Evolutionary conservation across 1,140 invertebrate species (phyloP).

Genomic region (Aporrectodea caliginosa): DNA sequence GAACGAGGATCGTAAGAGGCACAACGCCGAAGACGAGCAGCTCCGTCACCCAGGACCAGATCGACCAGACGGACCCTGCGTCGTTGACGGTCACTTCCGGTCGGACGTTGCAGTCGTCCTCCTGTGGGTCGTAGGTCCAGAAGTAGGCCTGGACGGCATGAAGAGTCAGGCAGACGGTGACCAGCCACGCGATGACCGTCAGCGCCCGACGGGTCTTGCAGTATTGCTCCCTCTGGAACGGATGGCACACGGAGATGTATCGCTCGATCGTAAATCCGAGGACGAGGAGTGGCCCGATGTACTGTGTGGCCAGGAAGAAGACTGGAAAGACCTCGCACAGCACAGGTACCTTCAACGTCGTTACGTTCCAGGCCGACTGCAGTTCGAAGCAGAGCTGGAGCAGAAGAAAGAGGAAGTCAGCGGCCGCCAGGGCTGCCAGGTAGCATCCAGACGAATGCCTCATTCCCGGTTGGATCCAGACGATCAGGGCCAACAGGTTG

Average conservation of each 20-base stretch:
- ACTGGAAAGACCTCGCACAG: slow-evolving; percentile 43
- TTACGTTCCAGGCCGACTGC: slow-evolving; percentile 21
- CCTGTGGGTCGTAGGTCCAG: slow-evolving; percentile 41
- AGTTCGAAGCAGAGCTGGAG: slow-evolving; percentile 27
- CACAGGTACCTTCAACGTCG: slow-evolving; percentile 34
- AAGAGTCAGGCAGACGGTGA: slow-evolving; percentile 10
- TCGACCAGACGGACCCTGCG: slow-evolving; percentile 36
- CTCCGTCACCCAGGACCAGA: slow-evolving; percentile 51
- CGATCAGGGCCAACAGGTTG: too few relatives aligned
- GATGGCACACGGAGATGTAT: slow-evolving; percentile 75
- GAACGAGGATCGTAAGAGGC: slow-evolving; percentile 36
- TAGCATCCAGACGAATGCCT: slow-evolving; percentile 32
- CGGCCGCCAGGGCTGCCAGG: slow-evolving; percentile 30
- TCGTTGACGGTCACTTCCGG: slow-evolving; percentile 28
- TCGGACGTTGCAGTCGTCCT: slow-evolving; percentile 21
- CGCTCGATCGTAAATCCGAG: slow-evolving; percentile 64
- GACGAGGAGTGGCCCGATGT: slow-evolving; percentile 40
- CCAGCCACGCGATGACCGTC: slow-evolving; percentile 12
- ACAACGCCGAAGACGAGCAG: slow-evolving; percentile 47
- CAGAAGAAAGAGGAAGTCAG: slow-evolving; percentile 31
- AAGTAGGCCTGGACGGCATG: slow-evolving; percentile 48
- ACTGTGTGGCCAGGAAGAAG: slow-evolving; percentile 41
- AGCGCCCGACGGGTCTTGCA: slow-evolving; percentile 33
- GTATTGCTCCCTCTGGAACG: slow-evolving; percentile 43
- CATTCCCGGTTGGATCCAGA: too few relatives aligned